Conservation (phyloP, 2,888 invertebrate genomes). For the Aporophyla nigra region DNA sequence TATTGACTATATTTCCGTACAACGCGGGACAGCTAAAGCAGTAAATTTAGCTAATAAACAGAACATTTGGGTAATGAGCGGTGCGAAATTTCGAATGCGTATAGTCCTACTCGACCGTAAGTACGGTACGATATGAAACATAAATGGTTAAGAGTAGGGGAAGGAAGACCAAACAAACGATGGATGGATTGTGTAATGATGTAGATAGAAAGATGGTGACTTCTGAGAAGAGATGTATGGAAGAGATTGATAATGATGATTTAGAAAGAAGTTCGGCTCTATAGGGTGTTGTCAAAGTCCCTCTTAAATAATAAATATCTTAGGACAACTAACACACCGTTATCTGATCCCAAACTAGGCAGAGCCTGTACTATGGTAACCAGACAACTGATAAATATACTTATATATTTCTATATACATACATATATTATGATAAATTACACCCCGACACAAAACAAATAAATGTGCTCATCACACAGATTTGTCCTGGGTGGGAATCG, state of each 20-base stretch:
- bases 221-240: not conserved
- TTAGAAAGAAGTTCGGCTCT: too few species aligned
- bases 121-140: not conserved
- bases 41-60: conserved; percentile 32
- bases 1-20: conserved; percentile 41
- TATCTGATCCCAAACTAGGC: too few species aligned
- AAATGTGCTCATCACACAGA: too few species aligned
- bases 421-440: too few species aligned
- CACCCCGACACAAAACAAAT: too few species aligned
- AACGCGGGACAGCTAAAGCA: conserved; percentile 34
- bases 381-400: too few species aligned
- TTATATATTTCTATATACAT: too few species aligned
- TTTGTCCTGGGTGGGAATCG: too few species aligned
- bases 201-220: not conserved
- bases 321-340: too few species aligned
- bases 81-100: conserved; percentile 18
- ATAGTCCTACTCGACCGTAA: not conserved
- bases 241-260: not conserved
- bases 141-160: not conserved
- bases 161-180: not conserved
- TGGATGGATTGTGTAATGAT: not conserved
- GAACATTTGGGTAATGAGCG: conserved; percentile 44
- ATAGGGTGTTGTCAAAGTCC: too few species aligned
- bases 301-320: too few species aligned
- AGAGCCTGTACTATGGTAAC: too few species aligned